Conservation (phyloP, 2,797 vertebrate genomes). For the Clamator glandarius region DNA sequence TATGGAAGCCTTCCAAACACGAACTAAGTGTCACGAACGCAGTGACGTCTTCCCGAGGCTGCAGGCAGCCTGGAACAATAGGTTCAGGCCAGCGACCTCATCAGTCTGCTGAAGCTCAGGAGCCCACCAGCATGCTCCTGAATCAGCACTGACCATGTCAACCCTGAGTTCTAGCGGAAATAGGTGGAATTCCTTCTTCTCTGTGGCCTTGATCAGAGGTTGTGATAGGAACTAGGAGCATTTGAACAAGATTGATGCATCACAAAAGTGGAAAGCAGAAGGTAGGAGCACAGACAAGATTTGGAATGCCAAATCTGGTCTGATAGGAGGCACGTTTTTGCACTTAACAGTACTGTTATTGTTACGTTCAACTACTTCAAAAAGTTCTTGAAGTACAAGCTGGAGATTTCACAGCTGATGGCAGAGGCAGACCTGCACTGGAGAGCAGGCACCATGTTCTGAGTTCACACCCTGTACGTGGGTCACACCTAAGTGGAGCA, state of each 20-base stretch:
- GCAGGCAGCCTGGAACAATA: neutral
- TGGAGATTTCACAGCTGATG: fast-evolving
- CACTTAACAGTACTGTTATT: neutral
- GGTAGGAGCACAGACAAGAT: neutral
- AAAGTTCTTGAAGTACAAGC: neutral
- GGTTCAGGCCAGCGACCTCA: neutral
- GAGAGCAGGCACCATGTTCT: neutral
- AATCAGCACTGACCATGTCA: neutral
- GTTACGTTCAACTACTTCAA: neutral
- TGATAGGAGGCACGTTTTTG: neutral
- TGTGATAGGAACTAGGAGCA: fast-evolving
- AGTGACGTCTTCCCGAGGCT: neutral
- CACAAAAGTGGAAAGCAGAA: fast-evolving
- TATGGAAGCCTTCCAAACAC: neutral
- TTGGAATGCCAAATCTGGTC: neutral
- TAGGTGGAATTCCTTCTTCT: neutral
- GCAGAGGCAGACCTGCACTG: neutral
- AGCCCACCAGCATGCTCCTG: neutral
- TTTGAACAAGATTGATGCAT: fast-evolving
- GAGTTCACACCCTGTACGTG: neutral
- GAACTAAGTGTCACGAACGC: neutral
- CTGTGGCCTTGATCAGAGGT: fast-evolving
- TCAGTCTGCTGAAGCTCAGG: neutral
- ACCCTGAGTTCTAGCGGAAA: neutral
- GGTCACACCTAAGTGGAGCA: neutral